Evolutionary conservation across 2,113 vertebrate genomes (phyloP), one percentile per base, ranked within the genome.

Genomic region (Apodemus speciosus): DNA sequence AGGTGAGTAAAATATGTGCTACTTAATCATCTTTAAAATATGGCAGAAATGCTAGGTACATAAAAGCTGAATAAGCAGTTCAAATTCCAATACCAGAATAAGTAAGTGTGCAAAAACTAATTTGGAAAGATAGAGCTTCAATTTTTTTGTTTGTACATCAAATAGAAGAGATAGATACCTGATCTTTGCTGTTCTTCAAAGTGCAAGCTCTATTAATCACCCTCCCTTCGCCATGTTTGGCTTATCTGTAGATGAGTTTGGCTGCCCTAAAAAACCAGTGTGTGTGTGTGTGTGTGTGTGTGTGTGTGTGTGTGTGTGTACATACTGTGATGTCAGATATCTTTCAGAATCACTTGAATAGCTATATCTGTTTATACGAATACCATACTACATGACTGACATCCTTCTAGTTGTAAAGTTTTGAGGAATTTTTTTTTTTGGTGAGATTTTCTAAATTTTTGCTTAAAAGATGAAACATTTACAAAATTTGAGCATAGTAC

Each of bases 1-100:
- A 97, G 98, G 98, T 99, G 98, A 98, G 98, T 98, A 90, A 95
- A 38, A 56, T 32, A 20, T 75, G 7, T 92, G 77, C 75, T 60
- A 2, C 58, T 87, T 93, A 95, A 93, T 96, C 91, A 95, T 58
- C 92, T 95, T 96, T 94, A 94, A 88, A 97, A 88, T 89, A 92
- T 75, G 96, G 86, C 80, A 85, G 40, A 83, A 92, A 72, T 15
- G 60, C 90, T 92, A 96, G 85, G 72, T 93, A 93, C 85, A 95
- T 92, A 90, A 94, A 88, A 60, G 89, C 95, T 85, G 90, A 96
- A 96, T 91, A 96, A 96, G 94, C 95, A 89, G 97, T 88, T 96
- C 76, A 86, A 96, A 90, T 94, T 30, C 56, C 96, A 96, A 95
- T 97, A 95, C 88, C 89, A 93, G 79, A 95, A 95, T 95, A 92